These are phyloP conservation scores for Tragelaphus buxtoni DNA, from an alignment of 2,113 vertebrate genomes.

Conservation along the genomic window DNA sequence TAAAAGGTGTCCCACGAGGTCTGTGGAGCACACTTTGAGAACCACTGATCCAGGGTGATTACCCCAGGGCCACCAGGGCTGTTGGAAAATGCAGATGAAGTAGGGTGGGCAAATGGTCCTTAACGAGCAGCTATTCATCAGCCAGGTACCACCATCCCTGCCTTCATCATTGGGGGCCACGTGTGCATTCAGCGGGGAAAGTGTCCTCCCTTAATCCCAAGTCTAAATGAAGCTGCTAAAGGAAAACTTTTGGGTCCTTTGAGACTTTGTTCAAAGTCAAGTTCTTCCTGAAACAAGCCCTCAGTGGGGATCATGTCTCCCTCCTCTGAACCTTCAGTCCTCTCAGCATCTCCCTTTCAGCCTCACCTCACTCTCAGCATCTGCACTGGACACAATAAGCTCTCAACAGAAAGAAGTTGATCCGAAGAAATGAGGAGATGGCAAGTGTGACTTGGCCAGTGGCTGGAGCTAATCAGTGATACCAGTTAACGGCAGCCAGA, in stretches of 20 bases:
- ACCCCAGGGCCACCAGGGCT: not conserved
- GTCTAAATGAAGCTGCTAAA: not conserved
- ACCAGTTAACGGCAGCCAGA: not conserved
- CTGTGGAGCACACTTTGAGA: not conserved
- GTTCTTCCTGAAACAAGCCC: not conserved
- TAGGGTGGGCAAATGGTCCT: not conserved
- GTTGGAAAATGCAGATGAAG: not conserved
- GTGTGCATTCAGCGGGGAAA: not conserved
- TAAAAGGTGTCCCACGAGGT: not conserved
- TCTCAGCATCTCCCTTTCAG: not conserved
- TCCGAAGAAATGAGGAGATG: not conserved
- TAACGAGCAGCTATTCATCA: not conserved
- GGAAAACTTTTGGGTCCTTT: not conserved
- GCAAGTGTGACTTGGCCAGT: not conserved
- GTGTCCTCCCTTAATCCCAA: not conserved
- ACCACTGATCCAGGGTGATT: fast-evolving
- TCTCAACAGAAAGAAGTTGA: not conserved
- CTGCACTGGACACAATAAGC: not conserved
- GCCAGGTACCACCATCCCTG: fast-evolving
- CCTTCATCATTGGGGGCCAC: not conserved
- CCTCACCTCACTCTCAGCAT: not conserved
- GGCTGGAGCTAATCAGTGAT: not conserved
- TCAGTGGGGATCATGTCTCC: fast-evolving
- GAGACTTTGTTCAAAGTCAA: not conserved
- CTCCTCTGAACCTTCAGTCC: not conserved